Conservation (phyloP, 2,888 invertebrate species). For the Limnephilus auricula region DNA sequence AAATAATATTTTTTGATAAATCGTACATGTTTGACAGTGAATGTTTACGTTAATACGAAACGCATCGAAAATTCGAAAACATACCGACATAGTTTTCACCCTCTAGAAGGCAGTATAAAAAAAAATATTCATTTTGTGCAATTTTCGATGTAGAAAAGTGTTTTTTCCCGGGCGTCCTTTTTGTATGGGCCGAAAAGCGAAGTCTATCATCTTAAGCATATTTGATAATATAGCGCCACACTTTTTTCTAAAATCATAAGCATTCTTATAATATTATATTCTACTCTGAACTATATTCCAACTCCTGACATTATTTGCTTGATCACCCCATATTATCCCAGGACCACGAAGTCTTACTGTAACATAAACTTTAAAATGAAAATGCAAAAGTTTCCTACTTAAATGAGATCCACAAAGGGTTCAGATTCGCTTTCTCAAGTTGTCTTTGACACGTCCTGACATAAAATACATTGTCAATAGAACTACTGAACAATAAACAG, state of each 20-base stretch:
- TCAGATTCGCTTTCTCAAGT: neutral
- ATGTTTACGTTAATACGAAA: too few relatives aligned
- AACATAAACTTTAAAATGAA: neutral
- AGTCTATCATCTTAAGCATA: too few relatives aligned
- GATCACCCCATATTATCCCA: neutral
- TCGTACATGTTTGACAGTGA: too few relatives aligned
- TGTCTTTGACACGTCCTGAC: slow-evolving; percentile 15
- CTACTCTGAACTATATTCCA: neutral
- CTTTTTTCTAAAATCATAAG: neutral
- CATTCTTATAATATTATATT: too few relatives aligned
- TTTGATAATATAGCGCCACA: neutral
- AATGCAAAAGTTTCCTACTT: neutral
- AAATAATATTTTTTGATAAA: too few relatives aligned
- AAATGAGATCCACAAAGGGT: neutral
- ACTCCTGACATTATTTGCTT: neutral
- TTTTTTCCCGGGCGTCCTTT: too few relatives aligned
- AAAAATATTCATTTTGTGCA: too few relatives aligned
- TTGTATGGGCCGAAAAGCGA: too few relatives aligned
- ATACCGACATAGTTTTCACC: too few relatives aligned
- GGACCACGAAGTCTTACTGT: neutral
- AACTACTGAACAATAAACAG: slow-evolving; percentile 7
- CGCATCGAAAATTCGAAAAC: too few relatives aligned
- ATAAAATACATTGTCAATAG: slow-evolving; percentile 45
- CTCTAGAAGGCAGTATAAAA: too few relatives aligned
- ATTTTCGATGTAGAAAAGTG: too few relatives aligned